A percentile compares a stretch with the other conserved stretches of the same genome.
Evolutionary conservation across 2,888 invertebrate species (phyloP).

Genomic region (Mechanitis messenoides): DNA sequence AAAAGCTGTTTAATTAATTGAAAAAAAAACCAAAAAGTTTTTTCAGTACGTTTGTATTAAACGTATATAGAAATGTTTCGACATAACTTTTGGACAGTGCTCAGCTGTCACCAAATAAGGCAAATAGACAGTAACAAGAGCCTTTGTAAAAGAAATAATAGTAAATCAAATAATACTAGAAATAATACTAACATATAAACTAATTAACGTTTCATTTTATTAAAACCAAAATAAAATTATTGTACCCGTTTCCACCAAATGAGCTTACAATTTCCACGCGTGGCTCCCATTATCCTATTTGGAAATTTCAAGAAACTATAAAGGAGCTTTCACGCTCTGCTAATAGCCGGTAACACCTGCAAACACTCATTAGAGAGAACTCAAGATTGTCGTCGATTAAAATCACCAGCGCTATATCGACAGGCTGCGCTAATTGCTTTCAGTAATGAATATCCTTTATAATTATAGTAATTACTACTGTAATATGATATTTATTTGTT

Average conservation of each 20-base stretch:
- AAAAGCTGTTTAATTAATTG: no score
- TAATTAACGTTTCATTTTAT: neutral
- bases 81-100: no score
- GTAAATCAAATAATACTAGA: no score
- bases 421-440: slow-evolving; percentile 29
- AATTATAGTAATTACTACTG: slow-evolving; percentile 20
- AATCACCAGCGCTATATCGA: slow-evolving; percentile 34
- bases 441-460: slow-evolving; percentile 29
- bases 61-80: no score
- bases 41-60: no score
- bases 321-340: slow-evolving; percentile 30
- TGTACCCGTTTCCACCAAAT: neutral
- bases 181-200: neutral
- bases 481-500: neutral
- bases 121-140: no score
- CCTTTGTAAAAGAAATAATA: no score
- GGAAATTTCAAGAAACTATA: slow-evolving; percentile 31
- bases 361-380: slow-evolving; percentile 35
- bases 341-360: slow-evolving; percentile 38
- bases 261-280: slow-evolving; percentile 2
- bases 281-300: slow-evolving; percentile 18
- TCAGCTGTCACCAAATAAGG: no score
- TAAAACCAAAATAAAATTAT: neutral
- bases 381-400: slow-evolving; percentile 38
- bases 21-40: no score